phyloP scores from a whole-genome alignment of 2,888 invertebrate genomes.

The Linnaemya vulpina region DNA sequence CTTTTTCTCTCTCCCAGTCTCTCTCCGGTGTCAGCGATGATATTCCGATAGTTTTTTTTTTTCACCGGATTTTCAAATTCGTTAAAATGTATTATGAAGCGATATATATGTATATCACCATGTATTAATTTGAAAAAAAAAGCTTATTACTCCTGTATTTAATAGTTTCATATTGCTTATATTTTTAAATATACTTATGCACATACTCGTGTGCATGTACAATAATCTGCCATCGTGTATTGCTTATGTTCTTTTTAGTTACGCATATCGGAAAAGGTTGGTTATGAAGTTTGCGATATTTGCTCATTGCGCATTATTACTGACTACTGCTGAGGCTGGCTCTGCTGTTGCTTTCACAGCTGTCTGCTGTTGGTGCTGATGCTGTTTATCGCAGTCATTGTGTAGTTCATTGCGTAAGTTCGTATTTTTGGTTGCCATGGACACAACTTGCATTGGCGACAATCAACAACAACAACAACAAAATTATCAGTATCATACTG shows the following conservation, averaged over 20 bases:
- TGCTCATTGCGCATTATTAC: slow-evolving; percentile 28
- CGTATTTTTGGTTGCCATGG: slow-evolving; percentile 61
- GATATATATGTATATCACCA: too few relatives aligned
- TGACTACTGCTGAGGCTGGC: slow-evolving; percentile 70
- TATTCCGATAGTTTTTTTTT: too few relatives aligned
- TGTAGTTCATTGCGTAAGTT: slow-evolving; percentile 26
- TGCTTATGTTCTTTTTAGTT: slow-evolving; percentile 35
- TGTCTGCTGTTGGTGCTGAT: slow-evolving; percentile 72
- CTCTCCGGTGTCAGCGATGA: too few relatives aligned
- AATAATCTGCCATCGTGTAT: neutral
- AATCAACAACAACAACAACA: slow-evolving; percentile 70
- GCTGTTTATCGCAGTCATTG: slow-evolving; percentile 43
- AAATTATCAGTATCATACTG: slow-evolving; percentile 67
- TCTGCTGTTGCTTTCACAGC: slow-evolving; percentile 69
- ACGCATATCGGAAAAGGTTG: slow-evolving; percentile 42
- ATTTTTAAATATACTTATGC: too few relatives aligned
- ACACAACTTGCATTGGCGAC: slow-evolving; percentile 72
- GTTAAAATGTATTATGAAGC: too few relatives aligned
- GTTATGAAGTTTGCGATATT: slow-evolving; percentile 46
- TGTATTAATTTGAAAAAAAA: too few relatives aligned
- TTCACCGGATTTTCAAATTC: too few relatives aligned
- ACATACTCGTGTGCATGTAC: too few relatives aligned
- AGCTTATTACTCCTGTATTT: too few relatives aligned
- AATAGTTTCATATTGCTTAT: too few relatives aligned
- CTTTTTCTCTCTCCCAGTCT: too few relatives aligned